A percentile compares a stretch with the other conserved stretches of the same genome.
Conservation (phyloP, 2,797 vertebrate genomes). For the Brotula barbata region DNA sequence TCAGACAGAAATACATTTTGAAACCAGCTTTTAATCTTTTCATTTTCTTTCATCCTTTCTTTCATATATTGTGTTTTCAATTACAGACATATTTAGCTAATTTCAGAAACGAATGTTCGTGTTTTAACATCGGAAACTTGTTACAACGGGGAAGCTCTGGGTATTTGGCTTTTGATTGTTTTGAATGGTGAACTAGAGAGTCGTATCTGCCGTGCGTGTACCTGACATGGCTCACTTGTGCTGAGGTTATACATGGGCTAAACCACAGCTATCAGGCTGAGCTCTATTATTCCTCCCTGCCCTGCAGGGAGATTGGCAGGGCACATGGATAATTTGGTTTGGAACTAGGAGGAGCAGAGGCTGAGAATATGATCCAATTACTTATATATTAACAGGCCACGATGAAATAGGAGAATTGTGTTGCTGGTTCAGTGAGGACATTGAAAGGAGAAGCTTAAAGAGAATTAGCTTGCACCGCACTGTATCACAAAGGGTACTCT, state of each 20-base stretch:
- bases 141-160: background rate
- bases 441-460: constrained; percentile 51
- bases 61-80: background rate
- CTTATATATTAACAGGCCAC: constrained; percentile 64
- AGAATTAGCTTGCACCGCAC: constrained; percentile 43
- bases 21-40: background rate
- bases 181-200: background rate
- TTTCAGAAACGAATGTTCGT: too few relatives aligned
- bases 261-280: constrained; percentile 49
- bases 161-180: constrained; percentile 1
- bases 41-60: background rate
- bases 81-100: background rate
- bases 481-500: constrained; percentile 51
- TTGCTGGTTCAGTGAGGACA: constrained; percentile 45
- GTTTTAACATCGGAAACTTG: background rate
- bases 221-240: constrained; percentile 33
- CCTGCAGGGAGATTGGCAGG: constrained; percentile 61
- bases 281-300: constrained; percentile 48
- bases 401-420: constrained; percentile 60
- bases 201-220: constrained; percentile 2
- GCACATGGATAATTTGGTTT: constrained; percentile 68
- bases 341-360: constrained; percentile 55
- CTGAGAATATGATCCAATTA: constrained; percentile 73
- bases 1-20: background rate
- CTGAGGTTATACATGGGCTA: constrained; percentile 52